phyloP scores from a whole-genome alignment of 2,888 invertebrate genomes.

The Drosophila monieri region DNA sequence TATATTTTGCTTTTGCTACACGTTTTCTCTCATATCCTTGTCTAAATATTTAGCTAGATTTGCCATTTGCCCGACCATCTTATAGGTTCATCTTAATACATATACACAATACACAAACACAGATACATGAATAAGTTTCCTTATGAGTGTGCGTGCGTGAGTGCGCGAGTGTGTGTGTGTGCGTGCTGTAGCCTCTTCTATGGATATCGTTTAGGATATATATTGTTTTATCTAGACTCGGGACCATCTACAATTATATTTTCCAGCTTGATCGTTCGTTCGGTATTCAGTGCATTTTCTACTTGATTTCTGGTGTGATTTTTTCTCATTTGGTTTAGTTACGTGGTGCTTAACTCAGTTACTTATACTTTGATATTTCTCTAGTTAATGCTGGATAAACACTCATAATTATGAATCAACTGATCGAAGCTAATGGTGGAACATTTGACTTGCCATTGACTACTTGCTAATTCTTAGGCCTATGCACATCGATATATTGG shows the following conservation, averaged over 20 bases:
- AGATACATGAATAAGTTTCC: constrained; percentile 61
- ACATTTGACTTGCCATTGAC: constrained; percentile 33
- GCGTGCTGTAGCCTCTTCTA: constrained; percentile 26
- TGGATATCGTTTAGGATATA: constrained; percentile 34
- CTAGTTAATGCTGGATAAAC: constrained; percentile 44
- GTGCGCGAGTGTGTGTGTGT: constrained; percentile 27
- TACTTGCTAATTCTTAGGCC: constrained; percentile 28
- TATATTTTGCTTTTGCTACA: constrained; percentile 73
- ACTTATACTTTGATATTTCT: constrained; percentile 37
- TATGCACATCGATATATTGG: constrained; percentile 32
- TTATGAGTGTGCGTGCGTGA: constrained; percentile 34
- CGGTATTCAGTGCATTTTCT: constrained; percentile 39
- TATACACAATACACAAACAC: constrained; percentile 72
- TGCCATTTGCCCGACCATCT: constrained; percentile 28
- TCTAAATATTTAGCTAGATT: constrained; percentile 71
- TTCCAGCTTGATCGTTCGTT: constrained; percentile 18
- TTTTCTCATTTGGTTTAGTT: constrained; percentile 21
- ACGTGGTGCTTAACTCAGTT: constrained; percentile 37
- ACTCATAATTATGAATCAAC: constrained; percentile 52
- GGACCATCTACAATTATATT: constrained; percentile 23
- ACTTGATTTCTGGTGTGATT: constrained; percentile 39
- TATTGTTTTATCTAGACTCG: constrained; percentile 21
- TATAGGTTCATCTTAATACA: constrained; percentile 45
- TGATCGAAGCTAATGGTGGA: constrained; percentile 52
- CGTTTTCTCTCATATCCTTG: constrained; percentile 50